phyloP scores from a whole-genome alignment of 2,888 invertebrate genomes.

The Hartigia nigra region DNA sequence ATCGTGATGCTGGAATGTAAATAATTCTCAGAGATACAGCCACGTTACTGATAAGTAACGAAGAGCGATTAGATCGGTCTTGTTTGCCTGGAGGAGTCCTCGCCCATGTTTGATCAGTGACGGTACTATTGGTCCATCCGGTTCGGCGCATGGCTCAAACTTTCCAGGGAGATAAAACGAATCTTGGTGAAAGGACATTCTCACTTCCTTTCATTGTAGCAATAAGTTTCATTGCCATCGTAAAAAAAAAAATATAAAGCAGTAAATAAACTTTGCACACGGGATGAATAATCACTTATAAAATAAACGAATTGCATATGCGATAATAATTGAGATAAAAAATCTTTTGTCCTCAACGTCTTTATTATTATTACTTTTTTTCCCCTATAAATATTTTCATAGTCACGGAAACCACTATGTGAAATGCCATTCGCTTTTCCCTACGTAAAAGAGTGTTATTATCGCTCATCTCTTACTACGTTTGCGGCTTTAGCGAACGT shows the following conservation, averaged over 20 bases:
- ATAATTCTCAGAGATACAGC: slow-evolving; percentile 34
- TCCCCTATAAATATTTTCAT: neutral
- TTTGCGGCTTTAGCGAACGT: neutral
- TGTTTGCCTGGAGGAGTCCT: slow-evolving; percentile 55
- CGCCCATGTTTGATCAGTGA: slow-evolving; percentile 61
- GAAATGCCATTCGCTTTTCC: neutral
- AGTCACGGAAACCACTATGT: neutral
- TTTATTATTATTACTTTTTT: neutral
- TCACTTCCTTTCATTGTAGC: neutral
- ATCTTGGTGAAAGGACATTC: neutral
- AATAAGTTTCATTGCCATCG: neutral
- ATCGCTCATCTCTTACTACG: neutral
- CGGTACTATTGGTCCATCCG: slow-evolving; percentile 61
- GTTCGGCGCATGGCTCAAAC: slow-evolving; percentile 41
- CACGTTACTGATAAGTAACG: slow-evolving; percentile 47
- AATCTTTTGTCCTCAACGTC: neutral
- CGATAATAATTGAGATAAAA: too few species aligned
- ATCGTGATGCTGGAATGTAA: slow-evolving; percentile 49
- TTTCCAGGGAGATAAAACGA: slow-evolving; percentile 9
- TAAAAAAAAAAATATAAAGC: neutral
- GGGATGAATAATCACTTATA: neutral
- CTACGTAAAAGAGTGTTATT: neutral
- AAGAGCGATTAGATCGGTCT: slow-evolving; percentile 57
- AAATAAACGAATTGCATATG: too few species aligned
- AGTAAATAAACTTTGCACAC: neutral